Percentiles rank a stretch among this genome's conserved stretches.
Conservation (phyloP, 2,888 invertebrate species). For the Dryococelus australis region DNA sequence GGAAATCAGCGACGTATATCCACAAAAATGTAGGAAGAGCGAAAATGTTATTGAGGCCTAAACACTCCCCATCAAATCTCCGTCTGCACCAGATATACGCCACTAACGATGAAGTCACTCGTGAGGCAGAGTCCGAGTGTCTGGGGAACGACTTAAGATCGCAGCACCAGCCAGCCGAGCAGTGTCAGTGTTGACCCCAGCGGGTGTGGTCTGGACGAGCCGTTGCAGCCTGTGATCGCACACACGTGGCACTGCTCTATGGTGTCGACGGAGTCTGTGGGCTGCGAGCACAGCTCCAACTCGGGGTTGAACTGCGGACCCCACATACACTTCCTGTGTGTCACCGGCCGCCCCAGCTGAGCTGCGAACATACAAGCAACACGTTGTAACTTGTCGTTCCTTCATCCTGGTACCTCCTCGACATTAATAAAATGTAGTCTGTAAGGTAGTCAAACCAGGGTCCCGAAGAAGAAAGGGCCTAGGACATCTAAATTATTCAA, state of each 20-base stretch:
- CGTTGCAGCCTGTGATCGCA: neutral
- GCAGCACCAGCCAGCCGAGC: slow-evolving; percentile 16
- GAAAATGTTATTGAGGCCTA: no score
- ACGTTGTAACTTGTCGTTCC: no score
- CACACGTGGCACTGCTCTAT: neutral
- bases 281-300: neutral
- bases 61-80: no score
- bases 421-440: no score
- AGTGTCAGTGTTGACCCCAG: neutral
- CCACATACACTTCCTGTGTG: neutral
- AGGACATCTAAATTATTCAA: no score
- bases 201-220: neutral
- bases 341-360: neutral
- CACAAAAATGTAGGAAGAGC: no score
- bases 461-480: no score
- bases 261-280: neutral
- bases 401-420: no score
- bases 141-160: neutral
- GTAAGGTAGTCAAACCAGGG: no score
- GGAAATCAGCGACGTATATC: no score
- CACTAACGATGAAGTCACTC: no score
- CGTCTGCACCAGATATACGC: no score
- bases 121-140: neutral
- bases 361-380: neutral
- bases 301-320: neutral